phyloP scores from a whole-genome alignment of 2,888 invertebrate species.

The Metallyticus violacea region DNA sequence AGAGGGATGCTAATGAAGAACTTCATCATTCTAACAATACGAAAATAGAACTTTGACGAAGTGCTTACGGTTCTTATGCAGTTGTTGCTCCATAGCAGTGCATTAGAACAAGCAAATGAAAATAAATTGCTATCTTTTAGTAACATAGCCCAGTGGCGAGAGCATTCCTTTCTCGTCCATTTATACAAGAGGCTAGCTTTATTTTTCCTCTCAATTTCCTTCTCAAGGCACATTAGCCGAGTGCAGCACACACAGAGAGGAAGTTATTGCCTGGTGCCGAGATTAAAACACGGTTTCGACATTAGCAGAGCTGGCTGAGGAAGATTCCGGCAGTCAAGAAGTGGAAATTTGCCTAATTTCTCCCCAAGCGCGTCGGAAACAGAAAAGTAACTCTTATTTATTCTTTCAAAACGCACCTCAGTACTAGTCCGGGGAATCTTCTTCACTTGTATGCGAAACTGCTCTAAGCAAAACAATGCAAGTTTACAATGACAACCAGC shows the following conservation, averaged over 20 bases:
- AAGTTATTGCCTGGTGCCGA: neutral
- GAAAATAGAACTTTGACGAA: too few species aligned
- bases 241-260: neutral
- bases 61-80: too few species aligned
- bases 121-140: neutral
- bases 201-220: neutral
- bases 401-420: neutral
- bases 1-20: too few species aligned
- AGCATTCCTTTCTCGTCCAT: neutral
- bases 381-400: constrained; percentile 1
- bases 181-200: neutral
- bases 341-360: neutral
- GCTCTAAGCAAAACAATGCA: too few species aligned
- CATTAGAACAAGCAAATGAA: neutral
- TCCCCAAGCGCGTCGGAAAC: neutral
- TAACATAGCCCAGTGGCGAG: neutral
- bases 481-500: too few species aligned
- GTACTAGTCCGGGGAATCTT: neutral
- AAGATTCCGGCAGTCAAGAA: neutral
- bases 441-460: too few species aligned
- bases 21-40: too few species aligned
- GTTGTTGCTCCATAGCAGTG: neutral
- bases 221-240: neutral
- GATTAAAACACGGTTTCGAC: constrained; percentile 13
- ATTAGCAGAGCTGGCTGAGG: neutral